Conservation (phyloP, 2,113 vertebrate species). For the Tetrao urogallus region DNA sequence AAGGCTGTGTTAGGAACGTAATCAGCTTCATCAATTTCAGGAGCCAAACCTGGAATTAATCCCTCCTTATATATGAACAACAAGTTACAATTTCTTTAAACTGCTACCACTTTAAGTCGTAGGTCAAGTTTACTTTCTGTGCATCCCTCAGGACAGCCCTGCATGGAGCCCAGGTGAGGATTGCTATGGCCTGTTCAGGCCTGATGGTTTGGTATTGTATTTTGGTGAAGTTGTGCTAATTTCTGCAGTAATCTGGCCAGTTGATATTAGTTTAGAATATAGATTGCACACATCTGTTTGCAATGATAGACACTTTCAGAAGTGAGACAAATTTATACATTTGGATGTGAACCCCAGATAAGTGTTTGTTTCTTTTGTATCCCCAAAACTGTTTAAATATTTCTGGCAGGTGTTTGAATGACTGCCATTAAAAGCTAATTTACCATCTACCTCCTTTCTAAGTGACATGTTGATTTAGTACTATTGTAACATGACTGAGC, state of each 20-base stretch:
- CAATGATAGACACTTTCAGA: neutral
- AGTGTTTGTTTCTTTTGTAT: neutral
- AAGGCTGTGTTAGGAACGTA: accelerated
- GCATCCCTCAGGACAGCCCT: neutral
- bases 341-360: neutral
- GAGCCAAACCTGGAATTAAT: neutral
- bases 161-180: neutral
- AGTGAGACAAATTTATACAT: neutral
- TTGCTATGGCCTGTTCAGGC: accelerated
- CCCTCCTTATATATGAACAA: neutral
- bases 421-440: conserved; percentile 5
- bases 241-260: neutral
- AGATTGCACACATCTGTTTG: neutral
- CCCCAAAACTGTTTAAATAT: conserved; percentile 26
- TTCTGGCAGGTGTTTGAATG: conserved; percentile 20
- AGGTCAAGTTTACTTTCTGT: neutral
- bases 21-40: neutral
- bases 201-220: neutral
- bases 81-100: neutral
- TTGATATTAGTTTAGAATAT: neutral
- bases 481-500: conserved; percentile 60
- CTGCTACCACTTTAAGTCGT: neutral
- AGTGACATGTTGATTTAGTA: conserved; percentile 45
- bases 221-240: neutral
- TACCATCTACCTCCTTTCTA: conserved; percentile 34